A percentile compares a stretch with the other conserved stretches of the same genome.
phyloP scores from a whole-genome alignment of 2,888 invertebrate species.

The Drosophila birchii region DNA sequence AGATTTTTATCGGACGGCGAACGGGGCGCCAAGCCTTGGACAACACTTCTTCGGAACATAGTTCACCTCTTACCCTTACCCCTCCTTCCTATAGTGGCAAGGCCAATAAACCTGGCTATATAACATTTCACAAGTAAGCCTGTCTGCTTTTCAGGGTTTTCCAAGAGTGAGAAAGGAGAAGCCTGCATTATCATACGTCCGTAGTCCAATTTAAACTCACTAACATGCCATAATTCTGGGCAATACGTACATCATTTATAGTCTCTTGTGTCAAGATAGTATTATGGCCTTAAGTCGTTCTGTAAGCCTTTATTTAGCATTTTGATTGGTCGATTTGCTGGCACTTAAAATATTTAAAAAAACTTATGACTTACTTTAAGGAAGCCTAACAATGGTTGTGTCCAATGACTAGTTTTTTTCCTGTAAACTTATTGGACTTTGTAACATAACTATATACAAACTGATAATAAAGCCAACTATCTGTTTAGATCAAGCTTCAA shows the following conservation, averaged over 20 bases:
- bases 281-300: not conserved
- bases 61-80: not conserved
- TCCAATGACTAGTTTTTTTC: not conserved
- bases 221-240: constrained; percentile 16
- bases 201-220: constrained; percentile 9
- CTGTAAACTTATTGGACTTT: not conserved
- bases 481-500: no score
- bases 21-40: constrained; percentile 35
- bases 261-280: constrained; percentile 18
- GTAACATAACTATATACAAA: not conserved
- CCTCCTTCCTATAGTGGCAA: not conserved
- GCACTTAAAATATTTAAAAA: constrained; percentile 3
- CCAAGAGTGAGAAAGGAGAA: not conserved
- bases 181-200: constrained; percentile 4
- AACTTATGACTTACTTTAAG: not conserved
- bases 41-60: constrained; percentile 15
- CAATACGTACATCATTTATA: constrained; percentile 17
- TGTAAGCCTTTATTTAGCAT: constrained; percentile 8
- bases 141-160: constrained; percentile 1
- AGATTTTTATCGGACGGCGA: constrained; percentile 45
- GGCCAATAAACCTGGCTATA: constrained; percentile 21
- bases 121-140: constrained; percentile 2
- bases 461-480: no score
- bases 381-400: not conserved
- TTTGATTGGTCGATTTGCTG: constrained; percentile 28